These are phyloP conservation scores for Petrocephalus sullivani DNA, from an alignment of 2,797 vertebrate genomes.

Conservation along the genomic window DNA sequence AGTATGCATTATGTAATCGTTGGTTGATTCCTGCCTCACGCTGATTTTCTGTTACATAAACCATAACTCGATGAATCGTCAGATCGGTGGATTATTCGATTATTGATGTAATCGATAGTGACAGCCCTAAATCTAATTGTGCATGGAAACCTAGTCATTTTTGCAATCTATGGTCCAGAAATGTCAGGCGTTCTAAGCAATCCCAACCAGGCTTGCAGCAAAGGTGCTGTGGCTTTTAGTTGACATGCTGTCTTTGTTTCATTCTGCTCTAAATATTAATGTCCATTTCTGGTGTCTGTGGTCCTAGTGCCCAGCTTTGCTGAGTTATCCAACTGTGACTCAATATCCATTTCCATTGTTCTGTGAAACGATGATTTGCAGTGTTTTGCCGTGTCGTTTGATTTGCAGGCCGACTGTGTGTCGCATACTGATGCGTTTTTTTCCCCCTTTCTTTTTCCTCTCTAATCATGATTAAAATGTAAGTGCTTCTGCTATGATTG, in stretches of 20 bases:
- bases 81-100: no score
- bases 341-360: not conserved
- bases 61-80: no score
- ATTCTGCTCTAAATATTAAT: not conserved
- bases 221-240: not conserved
- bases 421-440: not conserved
- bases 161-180: not conserved
- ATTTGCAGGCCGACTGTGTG: not conserved
- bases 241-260: not conserved
- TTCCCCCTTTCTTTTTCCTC: not conserved
- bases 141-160: not conserved
- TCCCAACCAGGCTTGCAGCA: not conserved
- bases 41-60: no score
- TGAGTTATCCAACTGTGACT: not conserved
- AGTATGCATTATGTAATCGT: no score
- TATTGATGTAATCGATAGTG: no score
- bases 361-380: not conserved
- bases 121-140: not conserved
- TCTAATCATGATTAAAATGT: not conserved
- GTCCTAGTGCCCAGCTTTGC: not conserved
- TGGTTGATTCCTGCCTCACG: no score
- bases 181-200: not conserved
- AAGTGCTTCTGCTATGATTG: not conserved
- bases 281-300: not conserved
- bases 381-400: not conserved